Base-by-base conservation (phyloP, 2,888 invertebrate species). In the Lymantria monacha region DNA sequence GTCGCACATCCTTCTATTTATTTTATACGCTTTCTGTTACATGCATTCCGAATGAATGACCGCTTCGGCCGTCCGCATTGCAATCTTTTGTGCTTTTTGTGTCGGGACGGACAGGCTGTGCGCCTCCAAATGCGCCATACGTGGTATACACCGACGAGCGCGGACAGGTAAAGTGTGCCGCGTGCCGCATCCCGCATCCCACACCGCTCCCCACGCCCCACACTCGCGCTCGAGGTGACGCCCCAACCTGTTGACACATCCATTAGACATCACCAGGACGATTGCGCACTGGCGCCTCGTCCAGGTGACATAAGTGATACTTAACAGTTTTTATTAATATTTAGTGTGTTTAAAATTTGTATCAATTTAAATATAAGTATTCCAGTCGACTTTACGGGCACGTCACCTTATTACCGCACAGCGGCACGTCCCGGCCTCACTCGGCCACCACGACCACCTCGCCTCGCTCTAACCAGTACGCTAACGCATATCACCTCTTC, bases 131-230 rank as follows among this genome's bases (percentile, higher is more conserved):
- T 93, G 97, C 96, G 94, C 96, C 96, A 91, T 96, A 95, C 94
- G 97, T 97, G 93, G 95, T 96, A 94, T 97, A 97, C 95, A 97
- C 97, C 93, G 97, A 97, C 94, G 96, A 96, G 92, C 96, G 96
- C 94, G 97, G 96, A 95, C 97, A 97, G 97, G 97, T 97, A 96
- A 93, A 92, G 92, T 66, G 88, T 90, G 88, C 81, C 81, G 85
- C 80, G 81, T 80, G 81, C 79, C 54, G 57, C 55, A 56, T 43
- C 52, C 22, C 49, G 51, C 46, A 46, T 46, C 7, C 41, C 53
- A 22, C 53, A 43, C 49, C 22, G 49, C 41, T 46, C 47, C 52
- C 36, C 11, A 5, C 63, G 57, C 61, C 55, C 49, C 51, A 42
- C 54, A 47, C 59, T 3, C 42, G 45, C 22, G 48, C 31, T 30